These are phyloP conservation scores for Apodemus agrarius DNA, from an alignment of 2,797 vertebrate species.

Conservation along the genomic window DNA sequence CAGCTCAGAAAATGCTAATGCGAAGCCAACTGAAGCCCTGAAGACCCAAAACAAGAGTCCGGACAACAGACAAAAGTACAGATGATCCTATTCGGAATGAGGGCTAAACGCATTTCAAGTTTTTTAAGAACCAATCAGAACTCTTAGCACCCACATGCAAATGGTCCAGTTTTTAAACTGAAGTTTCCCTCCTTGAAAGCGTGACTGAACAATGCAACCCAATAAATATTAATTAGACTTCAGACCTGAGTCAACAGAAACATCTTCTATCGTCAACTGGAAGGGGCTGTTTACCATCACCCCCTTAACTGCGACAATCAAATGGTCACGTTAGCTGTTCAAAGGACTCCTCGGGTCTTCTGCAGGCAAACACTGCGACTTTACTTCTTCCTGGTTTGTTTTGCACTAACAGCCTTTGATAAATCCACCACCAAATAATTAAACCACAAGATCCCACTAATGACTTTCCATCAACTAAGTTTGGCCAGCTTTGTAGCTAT, in stretches of 20 bases:
- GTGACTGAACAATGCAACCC: constrained; percentile 6
- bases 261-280: constrained; percentile 18
- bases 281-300: constrained; percentile 33
- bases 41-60: not conserved
- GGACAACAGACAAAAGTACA: not conserved
- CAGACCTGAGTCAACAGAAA: constrained; percentile 43
- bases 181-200: constrained; percentile 52
- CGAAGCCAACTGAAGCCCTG: not conserved
- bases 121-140: constrained; percentile 56
- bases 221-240: not conserved
- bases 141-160: not conserved
- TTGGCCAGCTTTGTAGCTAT: not conserved
- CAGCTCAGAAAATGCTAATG: constrained; percentile 30
- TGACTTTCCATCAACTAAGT: constrained; percentile 21
- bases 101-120: not conserved
- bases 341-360: not conserved
- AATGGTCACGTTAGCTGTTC: constrained; percentile 47
- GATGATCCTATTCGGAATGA: not conserved
- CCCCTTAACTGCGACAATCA: constrained; percentile 46
- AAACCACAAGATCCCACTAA: constrained; percentile 35
- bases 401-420: not conserved
- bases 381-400: constrained; percentile 37
- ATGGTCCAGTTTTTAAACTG: not conserved
- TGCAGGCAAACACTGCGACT: not conserved
- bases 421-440: not conserved